Base-by-base conservation (phyloP, 2,797 vertebrate genomes). In the Melanotaenia pygmaea region DNA sequence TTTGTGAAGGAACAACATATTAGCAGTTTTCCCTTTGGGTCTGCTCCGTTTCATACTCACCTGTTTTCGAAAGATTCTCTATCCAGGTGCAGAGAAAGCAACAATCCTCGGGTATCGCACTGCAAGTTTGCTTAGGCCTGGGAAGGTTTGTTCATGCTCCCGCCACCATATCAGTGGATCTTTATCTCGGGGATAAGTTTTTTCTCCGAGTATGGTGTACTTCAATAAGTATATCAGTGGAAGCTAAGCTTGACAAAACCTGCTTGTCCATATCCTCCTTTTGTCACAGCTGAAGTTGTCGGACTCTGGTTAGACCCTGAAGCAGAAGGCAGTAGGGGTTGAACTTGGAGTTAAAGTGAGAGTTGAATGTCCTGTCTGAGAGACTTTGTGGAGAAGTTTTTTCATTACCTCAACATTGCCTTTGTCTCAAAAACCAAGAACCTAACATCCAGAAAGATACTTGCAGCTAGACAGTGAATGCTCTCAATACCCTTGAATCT, bases 361-460 rank as follows among this genome's bases (percentile, higher is more conserved):
- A 43, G 35, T 26, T 43, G 50, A 20, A 50, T 56, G 20, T 54
- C 59, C 26, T 63, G 37, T 56, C 64, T 74, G 26, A 26, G 26
- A 26, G 26, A 26, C 40, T 63, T 75, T 12, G 43, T 30, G 58
- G 26, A 74, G 62, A 47, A 6, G 1, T 22, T 72, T 76, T 61
- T 60, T 80, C 34, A 67, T 56, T 51, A 26, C 20, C 3, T 68
- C 64, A 47, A 50, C 30, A 34, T 16, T 50, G 61, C 34, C 30
- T 64, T 50, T 64, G 20, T 64, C 43, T 24, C 1, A 0, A 1
- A 64, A 64, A 50, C 43, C 43, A 64, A 50, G 45, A 70, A 74
- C 60, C 66, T 77, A 5, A 64, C 50, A 61, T 67, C 50, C 43
- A 74, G 59, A 51, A 72, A 82, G 22, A 54, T 82, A 28, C 71